Conservation (phyloP, 2,797 vertebrate species). For the Sarcoramphus papa region DNA sequence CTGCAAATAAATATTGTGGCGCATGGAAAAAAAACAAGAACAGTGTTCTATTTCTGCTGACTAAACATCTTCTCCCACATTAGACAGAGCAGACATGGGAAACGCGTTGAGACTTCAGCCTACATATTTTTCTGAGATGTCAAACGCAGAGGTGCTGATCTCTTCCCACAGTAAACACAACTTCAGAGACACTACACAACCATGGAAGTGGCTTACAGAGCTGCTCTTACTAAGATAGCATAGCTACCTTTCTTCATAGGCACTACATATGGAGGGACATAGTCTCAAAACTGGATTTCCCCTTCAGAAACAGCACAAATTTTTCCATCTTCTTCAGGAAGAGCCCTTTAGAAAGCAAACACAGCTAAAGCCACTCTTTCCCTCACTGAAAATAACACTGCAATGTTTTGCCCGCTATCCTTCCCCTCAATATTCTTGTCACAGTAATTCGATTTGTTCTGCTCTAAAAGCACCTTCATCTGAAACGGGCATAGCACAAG, state of each 20-base stretch:
- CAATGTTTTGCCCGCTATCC: not conserved
- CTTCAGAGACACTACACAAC: not conserved
- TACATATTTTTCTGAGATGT: not conserved
- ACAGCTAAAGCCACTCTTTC: not conserved
- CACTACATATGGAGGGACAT: not conserved
- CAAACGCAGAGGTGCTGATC: not conserved
- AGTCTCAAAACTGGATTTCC: not conserved
- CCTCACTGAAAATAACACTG: not conserved
- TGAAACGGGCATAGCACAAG: not conserved
- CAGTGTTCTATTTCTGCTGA: not conserved
- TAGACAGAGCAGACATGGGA: not conserved
- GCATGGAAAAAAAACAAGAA: not conserved
- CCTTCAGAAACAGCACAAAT: not conserved
- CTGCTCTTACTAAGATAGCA: not conserved
- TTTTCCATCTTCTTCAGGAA: not conserved
- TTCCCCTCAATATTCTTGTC: conserved; percentile 36
- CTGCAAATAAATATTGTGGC: not conserved
- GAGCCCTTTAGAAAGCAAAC: not conserved
- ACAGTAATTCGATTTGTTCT: not conserved
- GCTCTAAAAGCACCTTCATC: conserved; percentile 26
- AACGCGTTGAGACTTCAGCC: not conserved
- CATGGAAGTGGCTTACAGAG: not conserved
- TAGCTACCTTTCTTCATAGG: not conserved
- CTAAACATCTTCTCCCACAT: not conserved
- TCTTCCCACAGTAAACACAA: not conserved